Evolutionary conservation across 2,888 invertebrate species (phyloP).

Genomic region (Cephalotes varians): DNA sequence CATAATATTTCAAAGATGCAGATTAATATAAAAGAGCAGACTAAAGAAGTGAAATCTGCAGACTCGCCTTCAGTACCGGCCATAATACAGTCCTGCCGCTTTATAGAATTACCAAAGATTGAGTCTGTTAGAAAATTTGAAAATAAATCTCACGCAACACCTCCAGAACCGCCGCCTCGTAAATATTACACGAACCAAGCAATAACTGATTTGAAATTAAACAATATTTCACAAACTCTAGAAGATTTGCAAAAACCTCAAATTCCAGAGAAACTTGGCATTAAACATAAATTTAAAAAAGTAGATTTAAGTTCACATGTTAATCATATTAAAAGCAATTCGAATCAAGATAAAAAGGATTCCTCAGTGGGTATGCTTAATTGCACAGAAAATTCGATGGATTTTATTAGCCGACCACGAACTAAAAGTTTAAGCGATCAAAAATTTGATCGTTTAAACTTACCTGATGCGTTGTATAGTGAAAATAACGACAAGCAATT

Average conservation of each 20-base stretch:
- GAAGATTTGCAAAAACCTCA: conserved; percentile 71
- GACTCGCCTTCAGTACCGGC: conserved; percentile 41
- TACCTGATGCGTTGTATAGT: conserved; percentile 55
- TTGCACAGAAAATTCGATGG: conserved; percentile 78
- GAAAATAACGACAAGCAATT: conserved; percentile 72
- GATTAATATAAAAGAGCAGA: conserved; percentile 47
- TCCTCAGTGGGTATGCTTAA: conserved; percentile 74
- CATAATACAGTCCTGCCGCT: conserved; percentile 63
- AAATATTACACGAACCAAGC: conserved; percentile 84
- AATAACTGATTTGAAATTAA: conserved; percentile 57
- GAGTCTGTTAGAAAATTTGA: conserved; percentile 83
- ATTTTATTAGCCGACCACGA: conserved; percentile 76
- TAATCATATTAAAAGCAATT: conserved; percentile 57
- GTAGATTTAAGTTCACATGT: conserved; percentile 55
- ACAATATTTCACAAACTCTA: conserved; percentile 48
- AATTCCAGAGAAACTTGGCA: conserved; percentile 68
- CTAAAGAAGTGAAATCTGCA: conserved; percentile 44
- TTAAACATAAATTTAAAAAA: conserved; percentile 69
- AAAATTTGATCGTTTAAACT: conserved; percentile 34
- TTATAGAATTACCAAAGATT: conserved; percentile 62
- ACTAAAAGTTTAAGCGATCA: conserved; percentile 50
- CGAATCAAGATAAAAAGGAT: conserved; percentile 70
- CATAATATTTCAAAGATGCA: conserved; percentile 55
- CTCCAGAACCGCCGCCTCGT: conserved; percentile 86
- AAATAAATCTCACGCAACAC: conserved; percentile 83